Percentiles rank a stretch among this genome's conserved stretches.
These are phyloP conservation scores for Bryconaethiops microstoma DNA, from an alignment of 2,797 vertebrate genomes.

Conservation along the genomic window DNA sequence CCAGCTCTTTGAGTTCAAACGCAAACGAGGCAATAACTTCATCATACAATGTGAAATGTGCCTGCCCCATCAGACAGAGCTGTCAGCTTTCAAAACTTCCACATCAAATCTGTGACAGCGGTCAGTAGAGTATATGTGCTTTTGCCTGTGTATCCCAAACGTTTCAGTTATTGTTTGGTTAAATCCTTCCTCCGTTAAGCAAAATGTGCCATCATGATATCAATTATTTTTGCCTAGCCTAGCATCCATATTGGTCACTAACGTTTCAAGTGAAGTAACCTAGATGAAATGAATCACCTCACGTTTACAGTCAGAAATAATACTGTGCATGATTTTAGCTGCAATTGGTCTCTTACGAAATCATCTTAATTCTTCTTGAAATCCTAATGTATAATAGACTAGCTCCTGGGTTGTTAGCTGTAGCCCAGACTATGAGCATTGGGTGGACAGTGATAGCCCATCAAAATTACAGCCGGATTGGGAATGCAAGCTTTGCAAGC, in stretches of 20 bases:
- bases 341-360: neutral
- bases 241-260: slow-evolving; percentile 2
- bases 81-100: slow-evolving; percentile 3
- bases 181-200: neutral
- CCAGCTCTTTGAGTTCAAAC: no score
- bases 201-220: no score
- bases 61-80: neutral
- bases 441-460: no score
- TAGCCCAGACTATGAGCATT: neutral
- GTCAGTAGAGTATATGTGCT: neutral
- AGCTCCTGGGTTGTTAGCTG: slow-evolving; percentile 1
- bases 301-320: neutral
- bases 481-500: neutral
- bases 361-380: no score
- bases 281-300: neutral
- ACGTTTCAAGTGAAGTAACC: neutral
- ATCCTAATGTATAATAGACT: slow-evolving; percentile 2
- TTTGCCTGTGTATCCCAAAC: neutral
- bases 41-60: no score
- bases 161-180: slow-evolving; percentile 1
- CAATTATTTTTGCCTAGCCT: neutral
- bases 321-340: neutral
- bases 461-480: neutral
- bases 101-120: neutral
- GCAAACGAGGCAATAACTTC: no score